Base-by-base conservation (phyloP, 2,888 invertebrate genomes). In the Buathra laborator region DNA sequence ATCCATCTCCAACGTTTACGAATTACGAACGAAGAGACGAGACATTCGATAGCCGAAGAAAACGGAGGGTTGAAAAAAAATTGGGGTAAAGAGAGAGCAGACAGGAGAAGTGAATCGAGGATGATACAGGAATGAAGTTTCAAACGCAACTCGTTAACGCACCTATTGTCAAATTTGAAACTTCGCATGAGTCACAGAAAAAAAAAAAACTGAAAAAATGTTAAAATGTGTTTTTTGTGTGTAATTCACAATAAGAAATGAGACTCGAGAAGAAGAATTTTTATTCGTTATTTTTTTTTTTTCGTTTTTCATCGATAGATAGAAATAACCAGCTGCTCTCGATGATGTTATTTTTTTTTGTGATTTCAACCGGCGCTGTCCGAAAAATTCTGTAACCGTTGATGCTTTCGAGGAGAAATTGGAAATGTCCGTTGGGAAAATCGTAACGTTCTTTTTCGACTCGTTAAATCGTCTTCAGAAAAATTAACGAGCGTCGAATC, bases 61-160 rank as follows among this genome's bases (percentile, higher is more conserved):
- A 62, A 66, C 84, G 86, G 37, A 81, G 81, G 83, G 77, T 72
- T 70, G 76, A 81, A 64, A 81, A 81, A 82, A 37, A 74, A 82
- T 46, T 43, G 56, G 32, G 70, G 59, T 62, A 29, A 59, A 72
- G 85, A 74, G 85, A 74, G 76, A 83, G 48, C 24, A 32, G 66
- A 87, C 84, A 76, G 86, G 67, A 84, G 85, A 76, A 82, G 81
- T 84, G 87, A 85, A 86, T 84, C 76, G 87, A 77, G 86, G 83
- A 84, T 86, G 87, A 59, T 77, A 56, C 82, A 24, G 10, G 1
- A 19, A 14, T 24, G 66, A 81, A 71, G 79, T 75, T 81, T 87
- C 89, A 16, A 89, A 90, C 86, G 89, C 87, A 92, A 92, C 91
- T 92, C 92, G 92, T 92, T 91, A 92, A 91, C 91, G 84, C 74